A percentile compares a stretch with the other conserved stretches of the same genome.
phyloP scores from a whole-genome alignment of 1,140 invertebrate genomes.

The Idris sp. region DNA sequence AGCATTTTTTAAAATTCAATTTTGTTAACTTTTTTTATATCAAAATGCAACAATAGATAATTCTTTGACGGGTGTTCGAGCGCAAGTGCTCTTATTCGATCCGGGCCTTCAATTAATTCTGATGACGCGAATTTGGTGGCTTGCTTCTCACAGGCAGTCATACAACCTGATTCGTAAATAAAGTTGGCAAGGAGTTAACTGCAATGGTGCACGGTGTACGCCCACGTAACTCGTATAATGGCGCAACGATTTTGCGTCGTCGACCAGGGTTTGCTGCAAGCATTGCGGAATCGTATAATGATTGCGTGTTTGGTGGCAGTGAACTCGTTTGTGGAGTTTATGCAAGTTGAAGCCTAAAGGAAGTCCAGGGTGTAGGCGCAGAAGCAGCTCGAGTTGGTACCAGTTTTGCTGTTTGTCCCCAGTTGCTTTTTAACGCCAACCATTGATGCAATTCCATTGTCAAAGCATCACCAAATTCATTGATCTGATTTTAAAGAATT shows the following conservation, averaged over 20 bases:
- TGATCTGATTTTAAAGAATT: too few relatives aligned
- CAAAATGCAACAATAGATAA: too few relatives aligned
- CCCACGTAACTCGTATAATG: slow-evolving; percentile 77
- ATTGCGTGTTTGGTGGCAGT: slow-evolving; percentile 75
- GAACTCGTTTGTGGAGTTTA: slow-evolving; percentile 65
- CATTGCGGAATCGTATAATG: slow-evolving; percentile 70
- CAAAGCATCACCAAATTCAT: slow-evolving; percentile 4
- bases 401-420: slow-evolving; percentile 22
- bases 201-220: slow-evolving; percentile 75
- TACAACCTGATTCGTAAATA: slow-evolving; percentile 75
- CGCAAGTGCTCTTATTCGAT: too few relatives aligned
- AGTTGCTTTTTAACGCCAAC: slow-evolving; percentile 7
- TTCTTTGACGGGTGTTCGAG: too few relatives aligned
- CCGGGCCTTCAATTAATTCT: slow-evolving; percentile 62
- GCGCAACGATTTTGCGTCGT: slow-evolving; percentile 73
- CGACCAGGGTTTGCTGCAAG: slow-evolving; percentile 58
- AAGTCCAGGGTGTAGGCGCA: slow-evolving; percentile 53
- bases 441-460: slow-evolving; percentile 24
- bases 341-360: slow-evolving; percentile 54
- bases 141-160: slow-evolving; percentile 50
- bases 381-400: slow-evolving; percentile 63
- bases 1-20: too few relatives aligned
- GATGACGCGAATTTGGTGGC: slow-evolving; percentile 58
- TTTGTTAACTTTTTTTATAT: too few relatives aligned
- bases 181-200: slow-evolving; percentile 77